Evolutionary conservation across 30 jellyfish, hydroid and myxozoan species (phyloP), one percentile per base, ranked within the genome.

Genomic region (Turritopsis dohrnii): DNA sequence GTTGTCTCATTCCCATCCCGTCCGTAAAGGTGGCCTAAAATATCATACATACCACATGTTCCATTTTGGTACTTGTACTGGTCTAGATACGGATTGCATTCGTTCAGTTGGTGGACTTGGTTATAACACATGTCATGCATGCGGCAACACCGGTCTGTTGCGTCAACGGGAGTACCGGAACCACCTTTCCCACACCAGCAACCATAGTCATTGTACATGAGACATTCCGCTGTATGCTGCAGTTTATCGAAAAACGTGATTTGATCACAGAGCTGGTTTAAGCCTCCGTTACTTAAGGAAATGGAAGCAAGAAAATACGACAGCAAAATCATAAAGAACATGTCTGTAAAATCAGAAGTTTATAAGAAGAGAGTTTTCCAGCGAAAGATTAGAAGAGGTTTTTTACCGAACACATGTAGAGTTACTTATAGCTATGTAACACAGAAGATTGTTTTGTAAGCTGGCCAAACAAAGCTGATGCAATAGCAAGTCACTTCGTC

Each of bases 101-200:
- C 80, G 18, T 80, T 80, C 24, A 16, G 29, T 18, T 1, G 1
- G 53, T 41, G 31, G 18, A 80, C 66, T 52, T 25, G 3, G 54
- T 80, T 79, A 53, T 80, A 80, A 26, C 87, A 80, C 29, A 80
- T 41, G 66, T 80, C 87, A 53, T 80, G 87, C 9, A 18, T 26
- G 18, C 22, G 84, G n/a, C 87, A 80, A 84, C 87, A 80, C 66
- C 71, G 52, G 65, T 80, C 87, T 1, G 87, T 83, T 1, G 65
- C 94, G 76, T 94, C 99, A n/a, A 86, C 97, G 8, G 99, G 97
- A 3, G 52, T 81, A 25, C 99, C 99, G 86, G 94, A 79, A 0
- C 99, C 99, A 21, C 99, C 99, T 1, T 89, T 87, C 8, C 99
- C 99, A 69, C 99, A 94, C 93, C 87, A 94, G 84, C 99, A 94